A percentile compares a stretch with the other conserved stretches of the same genome.
These are phyloP conservation scores for Syngnathus acus DNA, from an alignment of 2,797 vertebrate genomes.

Conservation along the genomic window DNA sequence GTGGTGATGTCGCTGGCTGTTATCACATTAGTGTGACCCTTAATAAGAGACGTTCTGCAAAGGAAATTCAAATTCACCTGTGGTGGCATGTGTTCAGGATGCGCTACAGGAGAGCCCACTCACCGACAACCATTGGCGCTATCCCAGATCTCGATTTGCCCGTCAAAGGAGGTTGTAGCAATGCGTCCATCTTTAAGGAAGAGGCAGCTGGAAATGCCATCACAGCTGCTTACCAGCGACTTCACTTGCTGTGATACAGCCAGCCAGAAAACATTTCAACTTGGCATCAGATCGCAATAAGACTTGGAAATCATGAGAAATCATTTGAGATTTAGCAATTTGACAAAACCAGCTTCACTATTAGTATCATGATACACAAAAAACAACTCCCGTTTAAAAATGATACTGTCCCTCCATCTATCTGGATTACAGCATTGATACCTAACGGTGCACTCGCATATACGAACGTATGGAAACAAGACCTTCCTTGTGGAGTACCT, in stretches of 20 bases:
- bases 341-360: background rate
- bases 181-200: conserved; percentile 68
- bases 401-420: background rate
- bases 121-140: conserved; percentile 74
- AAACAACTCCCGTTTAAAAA: no score
- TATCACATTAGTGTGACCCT: conserved; percentile 72
- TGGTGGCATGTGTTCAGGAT: background rate
- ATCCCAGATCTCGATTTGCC: conserved; percentile 80
- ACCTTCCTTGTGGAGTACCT: conserved; percentile 51
- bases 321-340: background rate
- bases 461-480: no score
- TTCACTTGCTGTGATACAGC: conserved; percentile 74
- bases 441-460: no score
- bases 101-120: conserved; percentile 1
- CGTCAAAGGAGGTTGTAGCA: conserved; percentile 73
- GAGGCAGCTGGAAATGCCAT: conserved; percentile 75
- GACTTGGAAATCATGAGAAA: no score
- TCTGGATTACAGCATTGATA: background rate
- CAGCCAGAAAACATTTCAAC: background rate
- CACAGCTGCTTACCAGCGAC: conserved; percentile 73
- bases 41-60: conserved; percentile 65
- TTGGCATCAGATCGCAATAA: no score
- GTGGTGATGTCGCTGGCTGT: conserved; percentile 73
- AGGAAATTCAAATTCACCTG: background rate
- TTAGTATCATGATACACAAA: no score